Evolutionary conservation across 2,888 invertebrate species (phyloP).

Genomic region (Phymatocera aterrima): DNA sequence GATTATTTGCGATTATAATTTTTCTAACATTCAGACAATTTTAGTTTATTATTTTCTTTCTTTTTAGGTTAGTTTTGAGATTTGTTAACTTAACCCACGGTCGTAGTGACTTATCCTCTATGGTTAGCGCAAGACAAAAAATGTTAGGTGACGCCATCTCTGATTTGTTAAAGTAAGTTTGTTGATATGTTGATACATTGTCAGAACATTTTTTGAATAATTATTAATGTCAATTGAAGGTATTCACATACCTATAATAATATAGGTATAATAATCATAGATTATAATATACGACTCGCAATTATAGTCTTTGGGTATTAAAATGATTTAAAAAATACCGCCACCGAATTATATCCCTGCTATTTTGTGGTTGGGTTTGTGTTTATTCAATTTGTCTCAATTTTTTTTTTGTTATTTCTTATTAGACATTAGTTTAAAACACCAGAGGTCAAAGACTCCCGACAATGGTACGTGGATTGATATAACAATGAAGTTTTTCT

Average conservation of each 20-base stretch:
- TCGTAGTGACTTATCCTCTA: neutral
- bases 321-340: no score
- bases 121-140: no score
- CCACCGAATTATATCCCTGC: no score
- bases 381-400: neutral
- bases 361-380: no score
- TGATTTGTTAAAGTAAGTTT: neutral
- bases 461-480: conserved; percentile 2
- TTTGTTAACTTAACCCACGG: no score
- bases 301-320: no score
- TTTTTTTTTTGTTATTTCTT: conserved; percentile 1
- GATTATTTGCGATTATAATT: neutral
- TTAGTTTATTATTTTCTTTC: neutral
- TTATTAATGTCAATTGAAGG: no score
- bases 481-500: neutral
- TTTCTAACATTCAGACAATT: neutral
- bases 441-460: neutral
- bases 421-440: conserved; percentile 8
- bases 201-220: no score
- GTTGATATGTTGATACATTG: no score
- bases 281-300: no score
- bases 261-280: no score
- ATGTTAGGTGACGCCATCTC: neutral
- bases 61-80: neutral
- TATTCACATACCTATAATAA: no score